Conservation (phyloP, 2,888 invertebrate genomes). For the Agrypnus murinus region DNA sequence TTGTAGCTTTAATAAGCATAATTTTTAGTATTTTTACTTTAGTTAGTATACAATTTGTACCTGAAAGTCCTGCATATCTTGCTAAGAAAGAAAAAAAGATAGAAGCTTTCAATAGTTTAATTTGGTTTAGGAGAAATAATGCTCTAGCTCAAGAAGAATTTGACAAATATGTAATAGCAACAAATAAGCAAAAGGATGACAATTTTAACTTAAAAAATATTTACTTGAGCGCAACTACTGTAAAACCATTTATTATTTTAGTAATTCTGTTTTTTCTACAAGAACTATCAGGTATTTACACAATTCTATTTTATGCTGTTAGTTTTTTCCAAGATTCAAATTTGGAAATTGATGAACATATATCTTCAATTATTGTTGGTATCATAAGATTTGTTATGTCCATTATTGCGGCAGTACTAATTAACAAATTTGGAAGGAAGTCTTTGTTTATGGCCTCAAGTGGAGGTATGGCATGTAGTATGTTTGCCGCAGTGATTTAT, state of each 20-base stretch:
- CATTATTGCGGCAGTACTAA: conserved; percentile 78
- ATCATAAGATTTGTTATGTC: conserved; percentile 80
- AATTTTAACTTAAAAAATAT: conserved; percentile 59
- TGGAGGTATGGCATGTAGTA: conserved; percentile 77
- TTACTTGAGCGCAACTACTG: conserved; percentile 74
- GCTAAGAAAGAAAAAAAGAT: conserved; percentile 76
- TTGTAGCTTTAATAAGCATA: conserved; percentile 78
- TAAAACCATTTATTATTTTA: conserved; percentile 80
- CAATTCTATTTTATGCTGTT: conserved; percentile 83
- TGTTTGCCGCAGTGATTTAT: conserved; percentile 70
- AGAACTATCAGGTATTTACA: conserved; percentile 83
- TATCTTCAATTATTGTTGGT: conserved; percentile 82
- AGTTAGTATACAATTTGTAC: conserved; percentile 77
- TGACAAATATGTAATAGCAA: conserved; percentile 74
- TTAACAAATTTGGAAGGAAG: conserved; percentile 78
- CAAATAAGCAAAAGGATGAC: conserved; percentile 50
- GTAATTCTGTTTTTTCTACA: conserved; percentile 81
- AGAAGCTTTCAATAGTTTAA: conserved; percentile 77
- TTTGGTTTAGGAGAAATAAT: conserved; percentile 80
- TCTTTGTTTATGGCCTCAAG: conserved; percentile 79
- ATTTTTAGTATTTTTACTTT: conserved; percentile 75
- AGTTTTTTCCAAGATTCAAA: conserved; percentile 81
- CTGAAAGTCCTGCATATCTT: conserved; percentile 82
- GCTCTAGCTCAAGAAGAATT: conserved; percentile 78
- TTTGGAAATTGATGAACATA: conserved; percentile 77